Conservation (phyloP, 2,888 invertebrate genomes). For the Leptogaster cylindrica region DNA sequence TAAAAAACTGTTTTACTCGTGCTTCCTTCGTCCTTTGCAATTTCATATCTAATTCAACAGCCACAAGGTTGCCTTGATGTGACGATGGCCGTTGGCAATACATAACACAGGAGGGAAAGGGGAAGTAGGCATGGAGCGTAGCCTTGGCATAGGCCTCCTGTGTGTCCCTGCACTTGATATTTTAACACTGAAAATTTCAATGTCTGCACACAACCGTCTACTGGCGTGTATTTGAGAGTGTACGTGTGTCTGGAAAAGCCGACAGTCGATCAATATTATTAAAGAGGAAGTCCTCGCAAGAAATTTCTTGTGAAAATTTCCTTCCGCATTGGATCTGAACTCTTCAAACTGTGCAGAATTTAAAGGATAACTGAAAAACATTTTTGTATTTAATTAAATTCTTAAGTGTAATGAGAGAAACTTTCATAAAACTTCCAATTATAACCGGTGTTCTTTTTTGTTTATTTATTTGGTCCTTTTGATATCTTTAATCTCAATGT, state of each 20-base stretch:
- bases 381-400: too few species aligned
- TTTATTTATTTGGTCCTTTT: too few species aligned
- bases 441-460: too few species aligned
- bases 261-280: conserved; percentile 30
- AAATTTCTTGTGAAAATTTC: conserved; percentile 11
- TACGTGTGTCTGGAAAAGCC: conserved; percentile 20
- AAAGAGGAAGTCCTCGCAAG: conserved; percentile 13
- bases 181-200: conserved; percentile 33
- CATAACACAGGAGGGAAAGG: not conserved
- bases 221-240: not conserved
- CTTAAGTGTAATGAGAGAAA: too few species aligned
- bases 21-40: conserved; percentile 15
- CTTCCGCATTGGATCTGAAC: conserved; percentile 34
- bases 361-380: too few species aligned
- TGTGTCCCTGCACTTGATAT: conserved; percentile 34
- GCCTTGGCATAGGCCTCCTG: conserved; percentile 26
- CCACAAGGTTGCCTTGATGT: not conserved
- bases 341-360: too few species aligned
- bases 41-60: conserved; percentile 36
- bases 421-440: too few species aligned
- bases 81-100: not conserved
- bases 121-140: conserved; percentile 3
- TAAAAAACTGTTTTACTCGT: conserved; percentile 28
- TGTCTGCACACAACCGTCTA: conserved; percentile 15
- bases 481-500: too few species aligned